These are phyloP conservation scores for Apoderus coryli DNA, from an alignment of 2,888 invertebrate species.

Conservation along the genomic window DNA sequence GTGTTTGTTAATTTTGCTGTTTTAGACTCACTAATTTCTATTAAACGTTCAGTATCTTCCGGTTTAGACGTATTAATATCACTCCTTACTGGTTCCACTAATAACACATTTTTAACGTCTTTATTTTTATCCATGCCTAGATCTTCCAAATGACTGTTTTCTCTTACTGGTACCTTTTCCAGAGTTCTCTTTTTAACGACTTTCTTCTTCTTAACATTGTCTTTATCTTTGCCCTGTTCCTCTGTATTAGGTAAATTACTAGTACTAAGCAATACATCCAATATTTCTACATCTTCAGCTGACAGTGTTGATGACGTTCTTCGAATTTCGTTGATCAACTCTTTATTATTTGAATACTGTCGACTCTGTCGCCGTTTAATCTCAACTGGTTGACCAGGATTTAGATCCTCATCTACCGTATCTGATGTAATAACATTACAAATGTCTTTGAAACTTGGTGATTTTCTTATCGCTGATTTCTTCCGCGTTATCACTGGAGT, in stretches of 20 bases:
- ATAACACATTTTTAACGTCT: too few relatives aligned
- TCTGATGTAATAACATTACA: constrained; percentile 39
- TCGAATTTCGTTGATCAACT: constrained; percentile 31
- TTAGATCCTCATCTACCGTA: constrained; percentile 37
- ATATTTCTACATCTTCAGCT: constrained; percentile 39
- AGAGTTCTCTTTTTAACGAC: neutral
- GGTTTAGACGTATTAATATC: too few relatives aligned
- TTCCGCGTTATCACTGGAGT: constrained; percentile 16
- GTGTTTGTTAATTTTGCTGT: too few relatives aligned
- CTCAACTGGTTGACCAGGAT: constrained; percentile 35
- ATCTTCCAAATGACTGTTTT: neutral
- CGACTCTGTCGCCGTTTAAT: constrained; percentile 31
- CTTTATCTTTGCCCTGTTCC: neutral
- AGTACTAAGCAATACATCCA: constrained; percentile 29
- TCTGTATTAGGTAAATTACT: neutral
- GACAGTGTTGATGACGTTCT: constrained; percentile 43
- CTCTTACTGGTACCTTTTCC: neutral
- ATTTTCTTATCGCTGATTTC: constrained; percentile 19
- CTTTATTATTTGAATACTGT: constrained; percentile 25
- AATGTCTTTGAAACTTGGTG: constrained; percentile 40
- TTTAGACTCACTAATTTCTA: too few relatives aligned
- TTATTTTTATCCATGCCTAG: too few relatives aligned
- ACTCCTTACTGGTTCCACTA: neutral
- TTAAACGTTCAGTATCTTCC: too few relatives aligned
- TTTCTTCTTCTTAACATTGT: neutral